Percentiles rank a stretch among this genome's conserved stretches.
Conservation (phyloP, 1,140 invertebrate genomes). For the Mesaphorura yosii region DNA sequence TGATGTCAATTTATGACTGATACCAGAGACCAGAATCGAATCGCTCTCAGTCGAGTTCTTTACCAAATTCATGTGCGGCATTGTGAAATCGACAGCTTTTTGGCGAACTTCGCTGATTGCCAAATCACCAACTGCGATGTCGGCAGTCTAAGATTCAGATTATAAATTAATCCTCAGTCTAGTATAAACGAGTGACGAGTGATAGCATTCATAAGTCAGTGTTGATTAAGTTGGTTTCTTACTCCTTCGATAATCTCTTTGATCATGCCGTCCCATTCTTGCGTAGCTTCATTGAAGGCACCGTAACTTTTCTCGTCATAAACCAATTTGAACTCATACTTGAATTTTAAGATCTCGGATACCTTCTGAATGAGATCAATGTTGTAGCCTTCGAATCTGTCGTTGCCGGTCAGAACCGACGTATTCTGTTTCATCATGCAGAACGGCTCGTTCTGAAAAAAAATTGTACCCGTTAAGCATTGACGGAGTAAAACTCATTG, state of each 20-base stretch:
- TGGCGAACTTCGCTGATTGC: slow-evolving; percentile 73
- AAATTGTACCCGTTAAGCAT: background rate
- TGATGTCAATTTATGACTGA: too few species aligned
- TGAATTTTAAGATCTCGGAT: slow-evolving; percentile 63
- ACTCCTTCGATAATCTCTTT: slow-evolving; percentile 61
- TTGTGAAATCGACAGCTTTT: slow-evolving; percentile 18
- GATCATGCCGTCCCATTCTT: slow-evolving; percentile 60
- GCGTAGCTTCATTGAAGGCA: slow-evolving; percentile 1
- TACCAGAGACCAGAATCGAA: too few species aligned
- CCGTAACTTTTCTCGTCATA: slow-evolving; percentile 65
- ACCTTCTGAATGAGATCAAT: slow-evolving; percentile 78
- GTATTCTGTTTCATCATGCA: slow-evolving; percentile 10
- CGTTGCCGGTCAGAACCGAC: slow-evolving; percentile 3
- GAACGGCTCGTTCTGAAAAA: background rate
- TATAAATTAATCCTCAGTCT: background rate
- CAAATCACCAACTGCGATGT: slow-evolving; percentile 81
- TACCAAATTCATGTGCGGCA: slow-evolving; percentile 12
- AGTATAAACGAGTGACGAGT: too few species aligned
- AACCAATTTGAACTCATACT: slow-evolving; percentile 68
- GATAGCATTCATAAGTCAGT: too few species aligned
- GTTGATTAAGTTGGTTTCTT: slow-evolving; percentile 35
- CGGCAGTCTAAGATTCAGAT: slow-evolving; percentile 34
- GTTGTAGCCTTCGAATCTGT: slow-evolving; percentile 60
- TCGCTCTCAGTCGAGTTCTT: too few species aligned
- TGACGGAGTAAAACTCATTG: too few species aligned